Evolutionary conservation across 2,888 invertebrate genomes (phyloP), one percentile per base, ranked within the genome.

Genomic region (Tuta absoluta): DNA sequence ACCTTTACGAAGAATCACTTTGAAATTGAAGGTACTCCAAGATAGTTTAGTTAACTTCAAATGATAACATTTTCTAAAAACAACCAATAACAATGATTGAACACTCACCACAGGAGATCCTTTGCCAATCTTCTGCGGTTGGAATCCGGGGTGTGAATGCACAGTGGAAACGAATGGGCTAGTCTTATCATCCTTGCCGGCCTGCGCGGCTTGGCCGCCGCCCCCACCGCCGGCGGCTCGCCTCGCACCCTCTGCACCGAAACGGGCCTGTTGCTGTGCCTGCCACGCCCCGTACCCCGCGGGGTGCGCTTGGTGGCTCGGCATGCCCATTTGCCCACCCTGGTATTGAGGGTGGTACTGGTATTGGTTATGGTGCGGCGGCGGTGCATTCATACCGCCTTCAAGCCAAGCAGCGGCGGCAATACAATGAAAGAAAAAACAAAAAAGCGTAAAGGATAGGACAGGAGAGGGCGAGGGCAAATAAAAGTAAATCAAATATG

Each of bases 61-160:
- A 19, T 45, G 45, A 45, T 49, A 49, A 49, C 3, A 5, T 19
- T 49, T 49, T 49, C n/a, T n/a, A 41, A n/a, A 11, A 49, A 49
- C 1, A 21, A 21, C 8, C 7, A 49, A 11, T 45, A 49, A 49
- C 21, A 0, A 37, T 33, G 10, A n/a, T 56, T 11, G 28, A 17
- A 57, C 17, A 88, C 92, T 91, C 75, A 94, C 94, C 78, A 86
- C 89, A 65, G 89, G 83, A 64, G 92, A 87, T 0, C 94, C 93
- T 82, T 98, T 97, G 62, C 97, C 97, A 70, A 97, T 95, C 93
- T 98, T 98, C 84, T 98, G 98, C 12, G 98, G 98, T 71, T 96
- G 95, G 87, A 98, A 98, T 66, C 95, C 95, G 48, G 98, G 96
- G 91, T 98, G 97, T 53, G 98, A 97, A 92, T 97, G 97, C 70